Evolutionary conservation across 2,113 vertebrate genomes (phyloP), one percentile per base, ranked within the genome.

Genomic region (Cyanoderma ruficeps): DNA sequence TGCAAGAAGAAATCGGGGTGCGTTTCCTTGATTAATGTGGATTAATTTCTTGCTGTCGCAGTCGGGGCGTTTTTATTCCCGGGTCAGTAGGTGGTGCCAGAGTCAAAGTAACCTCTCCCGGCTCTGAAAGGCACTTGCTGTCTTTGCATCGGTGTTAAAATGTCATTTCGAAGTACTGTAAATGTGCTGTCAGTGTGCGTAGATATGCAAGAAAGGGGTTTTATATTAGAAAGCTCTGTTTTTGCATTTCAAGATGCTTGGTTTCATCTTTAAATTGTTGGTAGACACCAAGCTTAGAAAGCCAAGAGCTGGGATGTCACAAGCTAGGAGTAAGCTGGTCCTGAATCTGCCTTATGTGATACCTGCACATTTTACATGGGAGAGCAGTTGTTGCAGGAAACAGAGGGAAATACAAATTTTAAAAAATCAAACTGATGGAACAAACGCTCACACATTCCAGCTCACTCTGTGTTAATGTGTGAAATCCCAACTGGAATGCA

Each of bases 21-120:
- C 47, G 13, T 90, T 41, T 79, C 13, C 35, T 65, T 37, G 27
- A 50, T 67, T 71, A 13, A 49, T 59, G 17, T 5, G 71, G 55
- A 27, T 52, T 37, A 37, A 37, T 83, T 76, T 55, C 55, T 61
- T 39, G 20, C 8, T 30, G 13, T 60, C 28, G 44, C 31, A 35
- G 9, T 52, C 24, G 14, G 42, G 81, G 72, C 55, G 68, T 46
- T 96, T 95, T 52, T 93, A n/a, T 17, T 74, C 47, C 2, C 24
- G 18, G 85, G 47, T 91, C 98, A 96, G 92, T 82, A 98, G 98
- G 89, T 98, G 98, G 97, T 96, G 96, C 90, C 81, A 97, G 72
- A 85, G 79, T 56, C 94, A 35, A 96, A 94, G 69, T 59, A 97
- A 97, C 89, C 56, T 42, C 27, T 61, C 31, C 42, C 21, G 23